These are phyloP conservation scores for Hemichromis elongatus DNA, from an alignment of 2,113 vertebrate genomes.

Conservation along the genomic window DNA sequence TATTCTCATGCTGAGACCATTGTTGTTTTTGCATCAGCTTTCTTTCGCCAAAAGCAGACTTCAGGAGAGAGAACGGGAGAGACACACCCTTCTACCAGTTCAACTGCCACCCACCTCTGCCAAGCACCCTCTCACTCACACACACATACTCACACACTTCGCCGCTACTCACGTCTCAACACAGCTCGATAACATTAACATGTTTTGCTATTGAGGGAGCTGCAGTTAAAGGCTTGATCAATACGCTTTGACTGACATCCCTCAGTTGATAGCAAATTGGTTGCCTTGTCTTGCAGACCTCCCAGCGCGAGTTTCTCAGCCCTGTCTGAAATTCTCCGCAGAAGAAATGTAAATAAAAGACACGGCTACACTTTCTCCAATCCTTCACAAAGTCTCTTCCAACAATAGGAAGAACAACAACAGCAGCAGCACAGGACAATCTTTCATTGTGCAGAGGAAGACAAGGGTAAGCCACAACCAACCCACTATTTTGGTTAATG, in stretches of 20 bases:
- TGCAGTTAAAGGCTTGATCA: constrained; percentile 54
- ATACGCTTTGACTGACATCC: constrained; percentile 65
- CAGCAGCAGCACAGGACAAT: constrained; percentile 33
- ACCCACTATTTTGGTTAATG: constrained; percentile 59
- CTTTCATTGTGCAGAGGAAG: constrained; percentile 13
- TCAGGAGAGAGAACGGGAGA: constrained; percentile 5
- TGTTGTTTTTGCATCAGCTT: constrained; percentile 26
- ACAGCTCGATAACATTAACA: constrained; percentile 68
- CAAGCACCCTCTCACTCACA: not conserved
- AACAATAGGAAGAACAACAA: constrained; percentile 11
- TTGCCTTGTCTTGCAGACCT: constrained; percentile 37
- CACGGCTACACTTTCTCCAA: constrained; percentile 4
- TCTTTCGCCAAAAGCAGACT: constrained; percentile 25
- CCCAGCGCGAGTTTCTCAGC: constrained; percentile 40
- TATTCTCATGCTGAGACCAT: constrained; percentile 31
- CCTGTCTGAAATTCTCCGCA: constrained; percentile 4
- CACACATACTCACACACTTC: constrained; percentile 25
- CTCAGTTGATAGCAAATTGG: constrained; percentile 64
- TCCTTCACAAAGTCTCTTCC: constrained; percentile 11
- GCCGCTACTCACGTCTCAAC: constrained; percentile 24
- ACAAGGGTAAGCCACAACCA: constrained; percentile 6
- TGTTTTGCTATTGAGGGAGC: constrained; percentile 56
- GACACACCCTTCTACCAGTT: constrained; percentile 29
- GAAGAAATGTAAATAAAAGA: constrained; percentile 19
- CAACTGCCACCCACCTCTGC: constrained; percentile 14